Evolutionary conservation across 2,797 vertebrate genomes (phyloP).

Genomic region (Spheniscus humboldti): DNA sequence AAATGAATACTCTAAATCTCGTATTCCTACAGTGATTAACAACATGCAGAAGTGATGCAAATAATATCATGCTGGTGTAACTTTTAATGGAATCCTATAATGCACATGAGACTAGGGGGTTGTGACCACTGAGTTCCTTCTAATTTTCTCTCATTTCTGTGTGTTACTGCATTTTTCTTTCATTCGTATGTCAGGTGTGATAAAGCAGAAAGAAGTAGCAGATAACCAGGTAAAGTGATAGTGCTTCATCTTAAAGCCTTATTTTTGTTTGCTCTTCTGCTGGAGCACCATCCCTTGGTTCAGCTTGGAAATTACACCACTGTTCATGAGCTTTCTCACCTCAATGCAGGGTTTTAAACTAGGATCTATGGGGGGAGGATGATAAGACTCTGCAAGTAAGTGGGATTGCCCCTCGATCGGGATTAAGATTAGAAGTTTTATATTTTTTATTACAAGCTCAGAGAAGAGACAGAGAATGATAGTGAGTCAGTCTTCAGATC

Average conservation of each 20-base stretch:
- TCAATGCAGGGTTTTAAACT: neutral
- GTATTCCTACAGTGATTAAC: neutral
- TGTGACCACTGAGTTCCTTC: neutral
- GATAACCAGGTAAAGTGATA: neutral
- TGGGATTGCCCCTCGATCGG: neutral
- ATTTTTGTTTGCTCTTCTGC: neutral
- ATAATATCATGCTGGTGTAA: neutral
- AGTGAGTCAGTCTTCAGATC: neutral
- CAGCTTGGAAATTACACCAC: neutral
- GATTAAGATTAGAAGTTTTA: neutral
- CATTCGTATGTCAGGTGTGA: neutral
- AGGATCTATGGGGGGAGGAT: neutral
- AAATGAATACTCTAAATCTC: neutral
- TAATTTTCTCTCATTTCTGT: neutral
- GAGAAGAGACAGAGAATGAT: neutral
- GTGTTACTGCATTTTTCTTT: neutral
- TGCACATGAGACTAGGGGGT: neutral
- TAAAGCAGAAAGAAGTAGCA: neutral
- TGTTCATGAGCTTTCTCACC: neutral
- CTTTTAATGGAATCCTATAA: neutral
- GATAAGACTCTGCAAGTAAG: neutral
- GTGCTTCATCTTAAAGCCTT: neutral
- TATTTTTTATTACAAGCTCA: neutral
- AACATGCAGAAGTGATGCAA: neutral
- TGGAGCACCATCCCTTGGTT: neutral